Evolutionary conservation across 2,797 vertebrate species (phyloP).

Genomic region (Alcedo quadribrachys): DNA sequence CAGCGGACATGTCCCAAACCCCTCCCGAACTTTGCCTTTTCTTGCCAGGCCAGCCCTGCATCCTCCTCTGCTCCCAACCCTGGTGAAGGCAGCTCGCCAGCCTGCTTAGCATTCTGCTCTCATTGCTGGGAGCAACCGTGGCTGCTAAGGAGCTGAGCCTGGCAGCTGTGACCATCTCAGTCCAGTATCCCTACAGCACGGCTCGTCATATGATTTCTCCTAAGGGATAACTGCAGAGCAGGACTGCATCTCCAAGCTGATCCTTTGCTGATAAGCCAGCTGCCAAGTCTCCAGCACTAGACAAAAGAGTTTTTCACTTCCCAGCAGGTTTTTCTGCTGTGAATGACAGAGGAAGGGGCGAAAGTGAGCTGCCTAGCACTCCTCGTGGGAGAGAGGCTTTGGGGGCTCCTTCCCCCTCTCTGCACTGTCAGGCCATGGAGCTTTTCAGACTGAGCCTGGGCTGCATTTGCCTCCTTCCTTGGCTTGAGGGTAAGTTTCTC

Average conservation of each 20-base stretch:
- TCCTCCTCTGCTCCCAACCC: background rate
- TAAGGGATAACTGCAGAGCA: background rate
- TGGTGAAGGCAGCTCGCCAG: background rate
- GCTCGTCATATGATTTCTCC: background rate
- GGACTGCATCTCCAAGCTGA: background rate
- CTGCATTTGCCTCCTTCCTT: conserved; percentile 61
- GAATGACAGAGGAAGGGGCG: conserved; percentile 17
- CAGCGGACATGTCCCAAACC: background rate
- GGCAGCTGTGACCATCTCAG: accelerated
- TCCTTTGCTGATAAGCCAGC: conserved; percentile 11
- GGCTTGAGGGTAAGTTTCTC: conserved; percentile 70
- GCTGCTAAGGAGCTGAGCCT: background rate
- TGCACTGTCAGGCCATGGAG: conserved; percentile 51
- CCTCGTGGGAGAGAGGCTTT: background rate
- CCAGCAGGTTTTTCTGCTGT: background rate
- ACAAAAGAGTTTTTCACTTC: conserved; percentile 14
- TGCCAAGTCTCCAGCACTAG: background rate
- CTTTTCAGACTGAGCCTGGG: conserved; percentile 60
- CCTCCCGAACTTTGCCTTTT: background rate
- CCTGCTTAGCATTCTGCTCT: conserved; percentile 26
- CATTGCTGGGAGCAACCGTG: background rate
- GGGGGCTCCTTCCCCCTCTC: background rate
- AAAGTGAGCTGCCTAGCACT: background rate
- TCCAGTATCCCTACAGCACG: background rate
- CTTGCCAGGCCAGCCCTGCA: background rate